These are phyloP conservation scores for Aporophyla nigra DNA, from an alignment of 2,888 invertebrate genomes.

Conservation along the genomic window DNA sequence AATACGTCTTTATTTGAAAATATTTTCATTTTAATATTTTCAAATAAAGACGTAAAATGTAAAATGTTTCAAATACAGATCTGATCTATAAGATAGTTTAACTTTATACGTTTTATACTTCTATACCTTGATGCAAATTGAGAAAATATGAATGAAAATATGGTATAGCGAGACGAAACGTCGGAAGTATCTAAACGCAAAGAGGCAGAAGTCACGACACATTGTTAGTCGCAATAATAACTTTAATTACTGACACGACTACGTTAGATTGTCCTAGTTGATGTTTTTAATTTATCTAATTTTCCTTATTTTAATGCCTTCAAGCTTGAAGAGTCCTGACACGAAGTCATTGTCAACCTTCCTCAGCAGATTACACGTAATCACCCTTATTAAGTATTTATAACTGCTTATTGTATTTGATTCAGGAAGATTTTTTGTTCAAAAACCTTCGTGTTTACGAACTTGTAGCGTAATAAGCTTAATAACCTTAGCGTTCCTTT, in stretches of 20 bases:
- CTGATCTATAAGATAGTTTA: slow-evolving; percentile 12
- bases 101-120: slow-evolving; percentile 18
- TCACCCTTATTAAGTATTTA: slow-evolving; percentile 68
- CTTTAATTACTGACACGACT: slow-evolving; percentile 60
- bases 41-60: no score
- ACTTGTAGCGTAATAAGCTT: slow-evolving; percentile 62
- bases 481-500: slow-evolving; percentile 43
- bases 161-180: slow-evolving; percentile 32
- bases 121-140: slow-evolving; percentile 51
- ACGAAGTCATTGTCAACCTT: slow-evolving; percentile 75
- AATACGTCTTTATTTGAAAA: slow-evolving; percentile 45
- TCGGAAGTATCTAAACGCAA: slow-evolving; percentile 37
- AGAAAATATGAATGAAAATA: slow-evolving; percentile 26
- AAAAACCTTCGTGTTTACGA: slow-evolving; percentile 76
- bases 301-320: slow-evolving; percentile 66
- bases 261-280: slow-evolving; percentile 74
- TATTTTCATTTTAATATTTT: no score
- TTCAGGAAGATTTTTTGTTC: slow-evolving; percentile 84
- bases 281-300: slow-evolving; percentile 75
- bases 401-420: slow-evolving; percentile 65
- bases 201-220: slow-evolving; percentile 51
- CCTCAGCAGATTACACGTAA: slow-evolving; percentile 71
- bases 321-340: slow-evolving; percentile 68
- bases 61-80: no score
- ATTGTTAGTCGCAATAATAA: slow-evolving; percentile 53